Evolutionary conservation across 2,113 vertebrate species (phyloP), one percentile per base, ranked within the genome.

Genomic region (Eurypyga helias): DNA sequence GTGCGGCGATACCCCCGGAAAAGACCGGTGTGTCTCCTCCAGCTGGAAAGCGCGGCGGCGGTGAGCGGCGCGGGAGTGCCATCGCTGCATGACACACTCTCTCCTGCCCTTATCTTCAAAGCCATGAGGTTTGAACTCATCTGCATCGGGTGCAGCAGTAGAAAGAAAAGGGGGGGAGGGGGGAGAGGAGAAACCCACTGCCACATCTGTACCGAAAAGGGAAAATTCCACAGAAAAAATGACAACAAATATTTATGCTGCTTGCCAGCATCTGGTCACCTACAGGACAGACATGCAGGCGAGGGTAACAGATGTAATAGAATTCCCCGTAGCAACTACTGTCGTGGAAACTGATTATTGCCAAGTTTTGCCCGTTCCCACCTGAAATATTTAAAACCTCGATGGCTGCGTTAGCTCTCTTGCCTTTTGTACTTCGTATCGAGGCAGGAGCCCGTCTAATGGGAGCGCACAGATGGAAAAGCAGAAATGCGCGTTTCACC

Each of bases 341-440:
- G 23, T 38, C 1, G n/a, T 11, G n/a, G 58, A 97, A 97, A 80
- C 64, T 91, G 95, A 96, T 34, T 96, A 94, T 49, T 92, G 58
- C 69, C 89, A 38, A 93, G 78, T 86, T 97, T 93, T 89, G 73
- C 80, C 80, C 1, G 0, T 87, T 97, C 73, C 80, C 87, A 91
- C 55, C 77, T 89, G 92, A 97, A 97, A 95, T 96, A 98, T 83
- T 34, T 90, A 81, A 97, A 97, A 34, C n/a, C 33, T 91, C 89
- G 95, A 98, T 96, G 93, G 95, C 65, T 83, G 65, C 34, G 67
- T 94, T 80, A 96, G 73, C 4, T 21, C 57, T 83, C 73, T 85
- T 57, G 65, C 75, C 64, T 90, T 90, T 94, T 5, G 5, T 62
- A 75, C 67, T 83, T 65, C 29, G 34, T 7, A 91, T 33, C 70